Evolutionary conservation across 2,797 vertebrate genomes (phyloP), one percentile per base, ranked within the genome.

Genomic region (Leuciscus waleckii): DNA sequence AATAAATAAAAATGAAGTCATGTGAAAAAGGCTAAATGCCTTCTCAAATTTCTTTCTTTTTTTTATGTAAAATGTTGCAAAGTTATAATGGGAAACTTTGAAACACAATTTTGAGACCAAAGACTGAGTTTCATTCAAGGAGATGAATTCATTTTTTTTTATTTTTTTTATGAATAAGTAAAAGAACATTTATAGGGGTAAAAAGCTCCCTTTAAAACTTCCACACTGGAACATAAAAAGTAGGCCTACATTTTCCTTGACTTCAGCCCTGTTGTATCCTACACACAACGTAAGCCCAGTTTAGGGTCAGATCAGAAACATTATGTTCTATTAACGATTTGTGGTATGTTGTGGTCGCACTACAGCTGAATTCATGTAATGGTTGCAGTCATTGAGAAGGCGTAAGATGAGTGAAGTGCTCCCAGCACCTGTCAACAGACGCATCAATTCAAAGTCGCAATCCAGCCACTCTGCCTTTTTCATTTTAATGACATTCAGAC

Each of bases 401-500:
- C 0, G 1, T 69, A n/a, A 73, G 83, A 85, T 71, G 26, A 79
- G 51, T 58, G 46, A 63, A 73, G 77, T 71, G 54, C 51, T 14
- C 76, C 65, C 39, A 37, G 39, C 83, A 71, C 39, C 77, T 73
- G 68, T 85, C 69, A 71, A 80, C 77, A 85, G 56, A 85, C 10
- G 19, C 39, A 79, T 73, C 65, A 79, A 79, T 43, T 8, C 29
- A 70, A 70, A 69, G 65, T 43, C 14, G 49, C 63, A 69, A 58
- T 51, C 14, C 63, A 85, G 43, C 51, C 78, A 41, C 69, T 87
- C 54, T 84, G 39, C 32, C 41, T 70, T 86, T 78, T 86, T 56
- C 63, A 49, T 76, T 74, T 75, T 69, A 86, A 86, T 70, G 80
- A 78, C 65, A 63, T 69, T 86, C 80, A 82, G 39, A 70, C 80